phyloP scores from a whole-genome alignment of 2,113 vertebrate genomes.

The Circaetus gallicus region DNA sequence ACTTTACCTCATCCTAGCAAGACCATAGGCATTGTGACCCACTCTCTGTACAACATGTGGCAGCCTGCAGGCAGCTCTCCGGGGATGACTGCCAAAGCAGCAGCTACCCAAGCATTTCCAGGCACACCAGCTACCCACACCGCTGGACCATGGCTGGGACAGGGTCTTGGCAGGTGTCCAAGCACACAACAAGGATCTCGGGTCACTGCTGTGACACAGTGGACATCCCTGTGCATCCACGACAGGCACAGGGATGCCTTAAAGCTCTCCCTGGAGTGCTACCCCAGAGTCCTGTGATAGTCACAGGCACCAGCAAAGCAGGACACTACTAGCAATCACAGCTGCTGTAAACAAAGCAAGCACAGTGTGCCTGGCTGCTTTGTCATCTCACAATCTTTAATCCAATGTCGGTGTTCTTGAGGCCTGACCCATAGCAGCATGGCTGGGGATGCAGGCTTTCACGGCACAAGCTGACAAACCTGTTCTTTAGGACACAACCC shows the following conservation, averaged over 20 bases:
- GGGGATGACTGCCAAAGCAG: neutral
- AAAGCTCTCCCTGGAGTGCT: neutral
- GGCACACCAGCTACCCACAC: neutral
- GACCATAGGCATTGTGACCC: neutral
- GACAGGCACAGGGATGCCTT: neutral
- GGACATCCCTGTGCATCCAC: neutral
- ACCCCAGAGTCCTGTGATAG: too few species aligned
- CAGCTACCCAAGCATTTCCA: neutral
- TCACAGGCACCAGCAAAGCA: neutral
- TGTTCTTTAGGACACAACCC: neutral
- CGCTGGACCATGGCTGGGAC: neutral
- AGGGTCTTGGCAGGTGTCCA: neutral
- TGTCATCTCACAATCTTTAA: neutral
- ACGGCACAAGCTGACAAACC: neutral
- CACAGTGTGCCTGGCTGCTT: neutral
- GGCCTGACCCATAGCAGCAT: neutral
- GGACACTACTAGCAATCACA: accelerated
- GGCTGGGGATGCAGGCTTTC: neutral
- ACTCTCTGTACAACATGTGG: neutral
- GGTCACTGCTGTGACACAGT: neutral
- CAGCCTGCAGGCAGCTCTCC: neutral
- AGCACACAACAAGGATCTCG: neutral
- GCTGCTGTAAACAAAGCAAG: neutral
- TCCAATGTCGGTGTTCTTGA: neutral
- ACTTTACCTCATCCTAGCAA: neutral